phyloP scores from a whole-genome alignment of 2,888 invertebrate species.

The Smittia sp. region DNA sequence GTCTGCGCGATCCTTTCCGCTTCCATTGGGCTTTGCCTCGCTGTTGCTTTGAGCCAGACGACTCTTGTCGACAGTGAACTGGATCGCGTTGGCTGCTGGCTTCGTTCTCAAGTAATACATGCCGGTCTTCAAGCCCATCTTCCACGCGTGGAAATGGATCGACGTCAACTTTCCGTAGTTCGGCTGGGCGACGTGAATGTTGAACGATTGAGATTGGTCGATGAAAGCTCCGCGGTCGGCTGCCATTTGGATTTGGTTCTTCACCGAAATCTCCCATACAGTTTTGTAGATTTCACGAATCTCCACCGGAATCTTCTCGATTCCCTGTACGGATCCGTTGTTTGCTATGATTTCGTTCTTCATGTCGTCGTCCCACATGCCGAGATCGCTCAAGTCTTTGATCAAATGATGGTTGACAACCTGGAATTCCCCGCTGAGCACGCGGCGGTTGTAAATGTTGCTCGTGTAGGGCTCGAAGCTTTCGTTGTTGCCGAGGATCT shows the following conservation, averaged over 20 bases:
- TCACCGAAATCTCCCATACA: conserved; percentile 96
- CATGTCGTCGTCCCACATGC: conserved; percentile 93
- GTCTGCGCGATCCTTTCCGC: conserved; percentile 55
- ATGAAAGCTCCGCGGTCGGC: conserved; percentile 97
- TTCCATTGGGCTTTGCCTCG: conserved; percentile 43
- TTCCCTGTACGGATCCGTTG: conserved; percentile 89
- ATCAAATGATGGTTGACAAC: conserved; percentile 95
- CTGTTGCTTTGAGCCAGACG: conserved; percentile 53
- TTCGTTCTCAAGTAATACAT: conserved; percentile 98
- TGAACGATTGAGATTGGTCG: conserved; percentile 97
- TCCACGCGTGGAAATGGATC: conserved; percentile 99
- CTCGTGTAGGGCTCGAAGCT: conserved; percentile 97
- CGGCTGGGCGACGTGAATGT: conserved; percentile 94
- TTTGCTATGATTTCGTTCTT: conserved; percentile 89
- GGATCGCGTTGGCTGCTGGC: conserved; percentile 93
- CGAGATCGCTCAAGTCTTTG: conserved; percentile 84
- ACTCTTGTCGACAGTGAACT: conserved; percentile 94
- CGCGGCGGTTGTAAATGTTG: conserved; percentile 91
- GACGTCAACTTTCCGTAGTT: conserved; percentile 91
- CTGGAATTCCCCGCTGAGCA: conserved; percentile 93
- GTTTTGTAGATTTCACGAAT: conserved; percentile 90
- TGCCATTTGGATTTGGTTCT: conserved; percentile 91
- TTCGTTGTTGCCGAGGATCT: conserved; percentile 98
- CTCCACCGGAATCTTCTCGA: conserved; percentile 78
- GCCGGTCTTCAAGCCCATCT: conserved; percentile 94